Percentiles rank a stretch among this genome's conserved stretches.
These are phyloP conservation scores for Pelagia noctiluca DNA, from an alignment of 30 jellyfish, hydroid and myxozoan genomes.

Conservation along the genomic window DNA sequence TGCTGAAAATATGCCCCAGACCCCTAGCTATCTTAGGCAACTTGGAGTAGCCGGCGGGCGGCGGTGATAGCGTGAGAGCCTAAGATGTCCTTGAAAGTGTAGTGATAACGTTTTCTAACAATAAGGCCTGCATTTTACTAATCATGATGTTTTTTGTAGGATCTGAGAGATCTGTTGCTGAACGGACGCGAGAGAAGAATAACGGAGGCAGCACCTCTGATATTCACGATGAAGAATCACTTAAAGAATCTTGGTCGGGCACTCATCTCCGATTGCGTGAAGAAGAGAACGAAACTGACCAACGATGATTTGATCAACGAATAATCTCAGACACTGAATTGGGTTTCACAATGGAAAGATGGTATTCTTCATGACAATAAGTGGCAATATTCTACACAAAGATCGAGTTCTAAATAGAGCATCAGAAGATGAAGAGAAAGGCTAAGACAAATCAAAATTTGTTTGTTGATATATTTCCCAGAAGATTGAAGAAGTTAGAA, in stretches of 20 bases:
- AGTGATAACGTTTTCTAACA: not conserved
- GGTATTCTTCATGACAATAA: too few species aligned
- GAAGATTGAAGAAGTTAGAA: too few species aligned
- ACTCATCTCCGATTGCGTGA: constrained; percentile 26
- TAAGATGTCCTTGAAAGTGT: not conserved
- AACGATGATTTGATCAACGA: too few species aligned
- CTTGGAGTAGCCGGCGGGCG: not conserved
- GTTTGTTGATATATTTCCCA: too few species aligned
- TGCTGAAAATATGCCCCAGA: not conserved
- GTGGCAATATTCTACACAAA: too few species aligned
- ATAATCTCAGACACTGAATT: too few species aligned
- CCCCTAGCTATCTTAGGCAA: not conserved
- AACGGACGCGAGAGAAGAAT: constrained; percentile 67
- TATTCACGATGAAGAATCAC: constrained; percentile 59
- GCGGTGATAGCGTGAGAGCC: not conserved
- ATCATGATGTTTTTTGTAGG: constrained; percentile 26
- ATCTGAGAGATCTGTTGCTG: constrained; percentile 43
- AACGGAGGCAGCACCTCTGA: constrained; percentile 53
- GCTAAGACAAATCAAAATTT: too few species aligned
- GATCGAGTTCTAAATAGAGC: too few species aligned
- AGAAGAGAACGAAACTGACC: too few species aligned
- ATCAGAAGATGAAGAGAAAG: too few species aligned
- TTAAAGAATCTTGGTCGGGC: constrained; percentile 7
- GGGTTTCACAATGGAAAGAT: too few species aligned
- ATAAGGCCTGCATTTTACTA: not conserved